phyloP scores from a whole-genome alignment of 2,888 invertebrate species.

The Phyto melanocephala region DNA sequence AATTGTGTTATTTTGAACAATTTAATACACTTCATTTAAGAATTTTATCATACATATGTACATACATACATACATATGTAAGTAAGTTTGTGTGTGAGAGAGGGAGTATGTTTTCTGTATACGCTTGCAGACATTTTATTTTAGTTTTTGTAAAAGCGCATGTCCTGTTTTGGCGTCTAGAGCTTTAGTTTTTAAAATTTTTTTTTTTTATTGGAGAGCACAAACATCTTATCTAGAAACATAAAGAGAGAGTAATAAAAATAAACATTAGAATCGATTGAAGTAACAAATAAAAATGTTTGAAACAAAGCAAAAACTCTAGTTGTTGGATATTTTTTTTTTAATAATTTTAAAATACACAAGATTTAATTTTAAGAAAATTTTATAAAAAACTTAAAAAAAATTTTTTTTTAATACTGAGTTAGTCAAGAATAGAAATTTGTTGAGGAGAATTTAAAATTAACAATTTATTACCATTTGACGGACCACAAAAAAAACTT shows the following conservation, averaged over 20 bases:
- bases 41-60: background rate
- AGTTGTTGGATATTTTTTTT: too few species aligned
- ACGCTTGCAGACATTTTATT: constrained; percentile 54
- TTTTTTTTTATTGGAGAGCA: background rate
- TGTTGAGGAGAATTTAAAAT: too few species aligned
- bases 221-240: too few species aligned
- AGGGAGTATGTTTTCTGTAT: background rate
- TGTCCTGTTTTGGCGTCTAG: constrained; percentile 51
- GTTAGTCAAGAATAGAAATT: too few species aligned
- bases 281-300: background rate
- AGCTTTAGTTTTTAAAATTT: background rate
- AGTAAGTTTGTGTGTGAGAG: background rate
- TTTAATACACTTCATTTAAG: constrained; percentile 35
- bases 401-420: too few species aligned
- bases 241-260: background rate
- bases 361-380: too few species aligned
- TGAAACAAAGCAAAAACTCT: too few species aligned
- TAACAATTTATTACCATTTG: too few species aligned
- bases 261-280: constrained; percentile 30
- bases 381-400: too few species aligned
- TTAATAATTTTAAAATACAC: too few species aligned
- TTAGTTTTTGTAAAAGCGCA: constrained; percentile 48
- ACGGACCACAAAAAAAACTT: too few species aligned
- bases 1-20: constrained; percentile 31
- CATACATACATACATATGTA: background rate